Evolutionary conservation across 1,140 invertebrate species (phyloP).

Genomic region (Eufriesea mexicana): DNA sequence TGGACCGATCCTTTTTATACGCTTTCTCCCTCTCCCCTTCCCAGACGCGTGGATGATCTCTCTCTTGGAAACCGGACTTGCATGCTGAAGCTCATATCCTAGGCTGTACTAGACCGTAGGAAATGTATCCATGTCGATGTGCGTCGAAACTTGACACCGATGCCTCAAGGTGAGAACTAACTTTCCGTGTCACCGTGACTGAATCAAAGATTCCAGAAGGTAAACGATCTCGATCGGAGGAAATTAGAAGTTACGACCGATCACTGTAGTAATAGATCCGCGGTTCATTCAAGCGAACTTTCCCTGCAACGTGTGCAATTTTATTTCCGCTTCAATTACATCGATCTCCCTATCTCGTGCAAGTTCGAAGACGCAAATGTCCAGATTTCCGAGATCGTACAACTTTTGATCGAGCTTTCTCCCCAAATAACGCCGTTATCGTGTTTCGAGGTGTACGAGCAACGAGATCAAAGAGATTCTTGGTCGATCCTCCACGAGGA

Average conservation of each 20-base stretch:
- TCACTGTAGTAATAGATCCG: neutral
- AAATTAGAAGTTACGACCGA: neutral
- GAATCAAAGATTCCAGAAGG: neutral
- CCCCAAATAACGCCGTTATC: neutral
- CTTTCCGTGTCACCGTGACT: slow-evolving; percentile 23
- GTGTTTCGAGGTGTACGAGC: neutral
- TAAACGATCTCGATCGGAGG: neutral
- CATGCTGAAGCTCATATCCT: slow-evolving; percentile 45
- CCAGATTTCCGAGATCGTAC: neutral
- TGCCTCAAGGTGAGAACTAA: neutral
- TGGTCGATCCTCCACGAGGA: slow-evolving; percentile 1
- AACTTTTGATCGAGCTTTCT: neutral
- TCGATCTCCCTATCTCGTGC: neutral
- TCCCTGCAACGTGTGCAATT: neutral
- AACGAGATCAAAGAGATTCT: neutral
- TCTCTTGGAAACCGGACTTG: slow-evolving; percentile 69
- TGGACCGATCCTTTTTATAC: slow-evolving; percentile 77
- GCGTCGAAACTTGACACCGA: slow-evolving; percentile 36
- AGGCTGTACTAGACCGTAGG: slow-evolving; percentile 51
- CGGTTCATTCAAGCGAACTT: neutral
- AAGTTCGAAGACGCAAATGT: neutral
- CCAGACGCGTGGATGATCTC: slow-evolving; percentile 47
- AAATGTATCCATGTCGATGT: slow-evolving; percentile 35
- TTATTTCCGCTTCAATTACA: neutral
- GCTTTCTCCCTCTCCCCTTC: slow-evolving; percentile 75